Conservation (phyloP, 1,140 invertebrate species). For the Drosophila elegans region DNA sequence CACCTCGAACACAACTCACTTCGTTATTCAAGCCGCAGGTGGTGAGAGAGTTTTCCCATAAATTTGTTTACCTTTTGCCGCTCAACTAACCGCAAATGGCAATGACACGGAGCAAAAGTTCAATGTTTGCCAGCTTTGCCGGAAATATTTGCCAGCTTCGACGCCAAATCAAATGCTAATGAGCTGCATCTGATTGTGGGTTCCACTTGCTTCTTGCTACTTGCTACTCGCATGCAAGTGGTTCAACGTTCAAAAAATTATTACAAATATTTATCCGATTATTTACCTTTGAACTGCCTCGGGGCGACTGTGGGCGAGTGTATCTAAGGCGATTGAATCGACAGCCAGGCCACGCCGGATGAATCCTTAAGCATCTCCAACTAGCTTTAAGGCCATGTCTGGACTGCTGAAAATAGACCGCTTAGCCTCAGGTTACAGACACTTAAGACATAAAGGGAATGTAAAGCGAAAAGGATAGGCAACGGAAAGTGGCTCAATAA, state of each 20-base stretch:
- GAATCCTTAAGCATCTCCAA: constrained; percentile 59
- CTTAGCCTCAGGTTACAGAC: constrained; percentile 70
- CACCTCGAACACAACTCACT: constrained; percentile 2
- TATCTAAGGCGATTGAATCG: constrained; percentile 23
- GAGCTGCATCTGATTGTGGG: constrained; percentile 59
- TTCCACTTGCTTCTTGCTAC: constrained; percentile 21
- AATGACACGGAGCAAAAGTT: constrained; percentile 57
- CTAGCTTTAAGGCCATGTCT: constrained; percentile 68
- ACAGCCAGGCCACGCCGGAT: constrained; percentile 31
- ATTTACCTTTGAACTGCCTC: constrained; percentile 71
- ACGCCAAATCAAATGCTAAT: constrained; percentile 73
- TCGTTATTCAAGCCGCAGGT: constrained; percentile 23
- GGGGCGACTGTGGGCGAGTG: constrained; percentile 4
- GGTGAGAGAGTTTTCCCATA: constrained; percentile 15
- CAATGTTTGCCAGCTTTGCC: constrained; percentile 58
- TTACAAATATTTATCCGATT: constrained; percentile 72
- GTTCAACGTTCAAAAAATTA: constrained; percentile 30
- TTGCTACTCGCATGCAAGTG: constrained; percentile 25
- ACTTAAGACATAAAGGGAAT: constrained; percentile 47
- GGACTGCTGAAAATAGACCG: constrained; percentile 53
- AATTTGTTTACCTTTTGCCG: constrained; percentile 53
- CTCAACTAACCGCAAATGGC: constrained; percentile 38
- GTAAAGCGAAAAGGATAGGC: constrained; percentile 2
- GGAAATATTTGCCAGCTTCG: constrained; percentile 68
- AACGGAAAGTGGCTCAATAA: constrained; percentile 22